A percentile compares a stretch with the other conserved stretches of the same genome.
Conservation (phyloP, 1,140 invertebrate species). For the Hormaphis cornu region DNA sequence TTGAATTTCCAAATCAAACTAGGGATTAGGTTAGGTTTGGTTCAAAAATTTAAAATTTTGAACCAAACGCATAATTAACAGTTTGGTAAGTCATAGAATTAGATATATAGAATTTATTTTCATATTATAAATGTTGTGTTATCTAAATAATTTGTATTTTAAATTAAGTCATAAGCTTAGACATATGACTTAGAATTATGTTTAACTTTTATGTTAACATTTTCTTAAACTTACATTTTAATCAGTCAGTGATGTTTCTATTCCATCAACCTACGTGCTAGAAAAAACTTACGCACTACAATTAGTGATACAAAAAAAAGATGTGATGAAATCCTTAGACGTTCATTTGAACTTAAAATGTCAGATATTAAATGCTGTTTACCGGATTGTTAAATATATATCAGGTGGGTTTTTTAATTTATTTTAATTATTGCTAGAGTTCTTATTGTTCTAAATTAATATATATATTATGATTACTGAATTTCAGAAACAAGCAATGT, state of each 20-base stretch:
- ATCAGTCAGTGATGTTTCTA: neutral
- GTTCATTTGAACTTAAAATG: neutral
- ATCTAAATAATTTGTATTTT: too few relatives aligned
- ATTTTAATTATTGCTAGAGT: neutral
- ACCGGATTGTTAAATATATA: neutral
- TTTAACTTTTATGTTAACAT: neutral
- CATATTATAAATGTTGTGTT: too few relatives aligned
- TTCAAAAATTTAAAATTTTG: too few relatives aligned
- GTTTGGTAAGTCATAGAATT: too few relatives aligned
- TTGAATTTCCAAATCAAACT: too few relatives aligned
- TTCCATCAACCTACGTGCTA: conserved; percentile 15
- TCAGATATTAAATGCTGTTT: neutral
- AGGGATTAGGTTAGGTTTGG: too few relatives aligned
- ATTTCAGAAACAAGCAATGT: neutral
- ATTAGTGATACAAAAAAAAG: neutral
- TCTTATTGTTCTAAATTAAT: neutral
- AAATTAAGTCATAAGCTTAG: too few relatives aligned
- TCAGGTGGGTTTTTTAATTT: neutral
- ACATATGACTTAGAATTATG: too few relatives aligned
- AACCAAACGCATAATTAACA: too few relatives aligned
- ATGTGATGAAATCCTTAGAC: neutral
- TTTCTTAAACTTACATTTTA: neutral
- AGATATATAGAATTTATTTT: too few relatives aligned
- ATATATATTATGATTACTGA: neutral
- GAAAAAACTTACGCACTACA: neutral